Evolutionary conservation across 2,113 vertebrate species (phyloP), one percentile per base, ranked within the genome.

Genomic region (Condylura cristata): DNA sequence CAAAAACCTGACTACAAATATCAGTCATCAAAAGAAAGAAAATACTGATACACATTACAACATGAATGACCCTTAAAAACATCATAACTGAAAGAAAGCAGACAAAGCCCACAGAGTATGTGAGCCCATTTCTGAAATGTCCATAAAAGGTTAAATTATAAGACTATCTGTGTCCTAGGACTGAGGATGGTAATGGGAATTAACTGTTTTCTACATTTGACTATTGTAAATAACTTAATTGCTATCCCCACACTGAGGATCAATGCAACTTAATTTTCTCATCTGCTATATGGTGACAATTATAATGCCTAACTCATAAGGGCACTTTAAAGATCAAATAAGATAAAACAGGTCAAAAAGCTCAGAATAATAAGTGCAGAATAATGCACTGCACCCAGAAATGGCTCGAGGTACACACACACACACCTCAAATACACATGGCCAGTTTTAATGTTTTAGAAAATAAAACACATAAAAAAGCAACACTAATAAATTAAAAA

Each of bases 401-500:
- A 72, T 10, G 51, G 48, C n/a, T 93, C 56, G 41, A 46, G 13
- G 8, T 79, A 51, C n/a, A n/a, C 12, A 53, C 34, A 26, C 58
- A 80, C 63, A 58, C 30, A 32, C 22, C n/a, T 61, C 24, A 84
- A 34, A 80, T 44, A 58, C 34, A n/a, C 17, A 60, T 0, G 7
- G 16, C 32, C 39, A 86, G 63, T n/a, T 92, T 51, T 86, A 86
- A 70, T 78, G 80, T 39, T 30, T 86, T 65, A 78, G 51, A 92
- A 92, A 86, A 51, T 53, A 85, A 92, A 85, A 76, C n/a, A 60
- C 78, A 90, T 86, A 41, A 41, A 41, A 88, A 41, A 75, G 6
- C 37, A 81, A 81, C 30, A 63, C 44, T 79, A 95, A 68, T 83
- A 90, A 93, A 83, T 79, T 74, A 74, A 46, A 87, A 87, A 82